phyloP scores from a whole-genome alignment of 2,888 invertebrate genomes.

The Dicyrtoma fusca region DNA sequence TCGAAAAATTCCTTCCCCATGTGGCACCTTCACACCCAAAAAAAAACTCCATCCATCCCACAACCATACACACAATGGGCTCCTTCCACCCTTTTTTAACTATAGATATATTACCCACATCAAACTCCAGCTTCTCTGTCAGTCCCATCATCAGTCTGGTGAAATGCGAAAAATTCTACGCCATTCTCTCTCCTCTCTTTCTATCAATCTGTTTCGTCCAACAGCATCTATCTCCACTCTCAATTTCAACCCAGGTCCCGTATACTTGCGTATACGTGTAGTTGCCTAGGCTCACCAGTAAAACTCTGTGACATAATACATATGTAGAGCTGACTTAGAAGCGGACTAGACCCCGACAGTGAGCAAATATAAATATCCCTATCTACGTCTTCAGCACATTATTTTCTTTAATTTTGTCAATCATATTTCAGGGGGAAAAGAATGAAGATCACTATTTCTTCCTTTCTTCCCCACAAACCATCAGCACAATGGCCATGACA shows the following conservation, averaged over 20 bases:
- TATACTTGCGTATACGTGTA: too few relatives aligned
- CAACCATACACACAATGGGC: background rate
- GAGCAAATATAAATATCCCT: too few relatives aligned
- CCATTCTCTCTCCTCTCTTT: constrained; percentile 21
- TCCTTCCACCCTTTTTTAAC: background rate
- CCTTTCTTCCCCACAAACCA: too few relatives aligned
- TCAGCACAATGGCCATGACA: too few relatives aligned
- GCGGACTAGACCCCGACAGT: too few relatives aligned
- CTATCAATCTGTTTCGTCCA: constrained; percentile 19
- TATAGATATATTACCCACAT: background rate
- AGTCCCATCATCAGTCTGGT: constrained; percentile 17
- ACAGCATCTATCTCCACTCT: too few relatives aligned
- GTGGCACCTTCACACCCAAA: background rate
- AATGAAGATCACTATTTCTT: too few relatives aligned
- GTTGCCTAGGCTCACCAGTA: too few relatives aligned
- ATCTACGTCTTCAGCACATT: too few relatives aligned
- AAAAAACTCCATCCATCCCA: constrained; percentile 14
- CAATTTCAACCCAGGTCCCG: too few relatives aligned
- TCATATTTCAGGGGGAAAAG: constrained; percentile 1
- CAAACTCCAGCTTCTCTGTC: constrained; percentile 2
- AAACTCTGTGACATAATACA: too few relatives aligned
- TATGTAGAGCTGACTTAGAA: too few relatives aligned
- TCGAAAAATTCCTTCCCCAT: constrained; percentile 45
- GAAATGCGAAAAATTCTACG: constrained; percentile 23
- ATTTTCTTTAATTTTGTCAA: constrained; percentile 6